Percentiles rank a stretch among this genome's conserved stretches.
phyloP scores from a whole-genome alignment of 2,888 invertebrate genomes.

The Ichneumon xanthorius region DNA sequence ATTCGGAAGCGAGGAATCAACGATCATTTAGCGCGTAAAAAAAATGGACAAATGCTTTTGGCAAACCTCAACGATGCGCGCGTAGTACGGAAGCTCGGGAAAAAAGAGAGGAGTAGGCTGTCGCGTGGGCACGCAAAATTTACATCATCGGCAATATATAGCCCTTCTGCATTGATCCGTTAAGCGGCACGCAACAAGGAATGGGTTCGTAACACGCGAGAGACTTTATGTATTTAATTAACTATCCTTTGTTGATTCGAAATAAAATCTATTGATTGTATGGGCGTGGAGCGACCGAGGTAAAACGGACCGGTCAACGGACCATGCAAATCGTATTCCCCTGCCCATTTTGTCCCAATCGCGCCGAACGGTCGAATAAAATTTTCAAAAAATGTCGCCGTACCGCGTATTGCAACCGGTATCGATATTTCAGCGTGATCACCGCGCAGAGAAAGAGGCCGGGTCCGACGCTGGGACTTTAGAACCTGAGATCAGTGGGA shows the following conservation, averaged over 20 bases:
- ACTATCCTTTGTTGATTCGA: background rate
- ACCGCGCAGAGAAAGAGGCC: conserved; percentile 4
- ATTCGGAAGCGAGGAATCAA: no score
- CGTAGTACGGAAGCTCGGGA: conserved; percentile 54
- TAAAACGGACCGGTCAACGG: no score
- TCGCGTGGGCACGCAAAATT: conserved; percentile 42
- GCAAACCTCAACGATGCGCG: background rate
- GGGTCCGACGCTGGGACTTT: conserved; percentile 40
- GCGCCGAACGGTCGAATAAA: background rate
- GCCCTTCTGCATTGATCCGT: conserved; percentile 4
- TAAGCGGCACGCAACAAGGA: conserved; percentile 1
- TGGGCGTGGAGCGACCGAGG: no score
- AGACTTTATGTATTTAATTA: background rate
- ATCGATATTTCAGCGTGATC: conserved; percentile 44
- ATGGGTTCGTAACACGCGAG: background rate
- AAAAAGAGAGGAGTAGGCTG: conserved; percentile 34
- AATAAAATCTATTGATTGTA: conserved; percentile 56
- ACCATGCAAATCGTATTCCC: no score
- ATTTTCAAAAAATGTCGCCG: background rate
- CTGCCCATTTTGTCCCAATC: background rate
- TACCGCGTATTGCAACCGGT: conserved; percentile 12
- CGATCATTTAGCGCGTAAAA: no score
- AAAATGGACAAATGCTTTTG: no score
- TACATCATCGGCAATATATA: conserved; percentile 46
- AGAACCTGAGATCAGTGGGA: conserved; percentile 82